Percentiles rank a stretch among this genome's conserved stretches.
These are phyloP conservation scores for Sinocyclocheilus maitianheensis DNA, from an alignment of 2,113 vertebrate species.

Conservation along the genomic window DNA sequence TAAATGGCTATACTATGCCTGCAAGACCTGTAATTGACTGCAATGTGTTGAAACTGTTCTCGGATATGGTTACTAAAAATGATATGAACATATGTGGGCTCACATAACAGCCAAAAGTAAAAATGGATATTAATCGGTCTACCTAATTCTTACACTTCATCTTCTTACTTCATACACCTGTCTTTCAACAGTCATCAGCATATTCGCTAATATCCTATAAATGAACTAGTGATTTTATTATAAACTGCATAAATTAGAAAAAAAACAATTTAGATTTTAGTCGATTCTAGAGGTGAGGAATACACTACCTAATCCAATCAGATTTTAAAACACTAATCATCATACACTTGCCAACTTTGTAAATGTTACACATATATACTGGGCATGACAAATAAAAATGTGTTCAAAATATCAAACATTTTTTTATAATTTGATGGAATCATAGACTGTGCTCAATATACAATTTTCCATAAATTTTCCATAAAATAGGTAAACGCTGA, in stretches of 20 bases:
- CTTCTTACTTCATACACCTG: slow-evolving; percentile 24
- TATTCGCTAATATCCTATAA: neutral
- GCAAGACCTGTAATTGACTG: slow-evolving; percentile 24
- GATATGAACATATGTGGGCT: slow-evolving; percentile 32
- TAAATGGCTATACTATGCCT: slow-evolving; percentile 32
- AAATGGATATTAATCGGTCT: slow-evolving; percentile 42
- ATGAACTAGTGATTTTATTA: neutral
- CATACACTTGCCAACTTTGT: neutral
- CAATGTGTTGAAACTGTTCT: slow-evolving; percentile 44
- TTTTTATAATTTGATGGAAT: neutral
- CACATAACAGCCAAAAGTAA: slow-evolving; percentile 35
- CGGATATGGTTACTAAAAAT: slow-evolving; percentile 34
- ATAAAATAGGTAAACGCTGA: neutral
- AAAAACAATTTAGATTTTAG: neutral
- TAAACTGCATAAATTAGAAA: neutral
- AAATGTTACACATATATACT: neutral
- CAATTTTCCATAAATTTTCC: neutral
- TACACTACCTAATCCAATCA: neutral
- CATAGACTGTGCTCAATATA: neutral
- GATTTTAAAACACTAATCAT: neutral
- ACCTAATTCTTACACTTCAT: slow-evolving; percentile 36
- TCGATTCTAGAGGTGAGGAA: neutral
- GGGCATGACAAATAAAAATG: neutral
- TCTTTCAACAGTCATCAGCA: slow-evolving; percentile 13
- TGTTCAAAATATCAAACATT: neutral